Evolutionary conservation across 2,888 invertebrate species (phyloP), one percentile per base, ranked within the genome.

Genomic region (Megamerina dolium): DNA sequence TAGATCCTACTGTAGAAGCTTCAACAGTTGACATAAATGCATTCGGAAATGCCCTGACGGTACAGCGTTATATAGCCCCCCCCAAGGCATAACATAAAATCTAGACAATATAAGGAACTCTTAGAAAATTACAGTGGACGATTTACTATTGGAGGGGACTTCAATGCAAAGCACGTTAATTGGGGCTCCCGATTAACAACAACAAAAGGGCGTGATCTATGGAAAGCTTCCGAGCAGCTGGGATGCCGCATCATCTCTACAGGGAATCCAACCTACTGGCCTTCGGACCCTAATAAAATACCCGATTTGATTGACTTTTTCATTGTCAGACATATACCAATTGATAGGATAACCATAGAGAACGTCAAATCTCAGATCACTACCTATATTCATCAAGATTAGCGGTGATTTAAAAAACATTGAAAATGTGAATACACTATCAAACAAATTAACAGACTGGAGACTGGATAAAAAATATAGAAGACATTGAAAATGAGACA

Each of bases 151-250:
- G 37, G 37, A 13, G 37, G 37, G 9, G 37, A 37, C 27, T 27
- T 26, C 16, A 37, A 26, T 27, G 37, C 37, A 26, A 37, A 37
- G 27, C 23, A 37, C 17, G 16, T n/a, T 5, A 9, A 14, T 12
- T 37, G 37, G 27, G 37, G n/a, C 13, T 37, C 37, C 17, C 26
- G 37, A 12, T 6, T 37, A 4, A 37, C 37, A 23, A 37, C 37
- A 17, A 37, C 37, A 16, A 37, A 37, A 37, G 37, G 26, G 4
- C 26, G 16, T 16, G 37, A 26, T n/a, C 10, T 37, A 10, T 27
- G 17, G 17, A 27, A 16, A 23, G 26, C 37, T 13, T 10, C 19
- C 13, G 1, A 23, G 16, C 9, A 26, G 9, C 12, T 12, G 3
- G 37, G 37, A 12, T 37, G 14, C 23, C 16, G 26, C n/a, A 27